Evolutionary conservation across 2,888 invertebrate species (phyloP).

Genomic region (Rosalia funebris): DNA sequence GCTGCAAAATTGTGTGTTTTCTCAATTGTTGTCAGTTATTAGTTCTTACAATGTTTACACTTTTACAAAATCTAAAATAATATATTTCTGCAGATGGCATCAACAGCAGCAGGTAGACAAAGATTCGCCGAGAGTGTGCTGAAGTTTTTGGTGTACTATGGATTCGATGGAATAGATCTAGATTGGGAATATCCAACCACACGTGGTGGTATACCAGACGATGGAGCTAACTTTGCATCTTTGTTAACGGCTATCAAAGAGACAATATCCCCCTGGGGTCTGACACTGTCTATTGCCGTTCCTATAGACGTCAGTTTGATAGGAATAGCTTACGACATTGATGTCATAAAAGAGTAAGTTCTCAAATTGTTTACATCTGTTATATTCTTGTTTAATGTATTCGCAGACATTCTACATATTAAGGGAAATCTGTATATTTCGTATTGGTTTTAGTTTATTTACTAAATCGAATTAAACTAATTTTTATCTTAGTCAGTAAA

Average conservation of each 20-base stretch:
- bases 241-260: conserved; percentile 61
- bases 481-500: no score
- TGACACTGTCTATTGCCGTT: conserved; percentile 65
- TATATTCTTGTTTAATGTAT: no score
- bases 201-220: conserved; percentile 63
- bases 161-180: conserved; percentile 76
- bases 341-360: conserved; percentile 58
- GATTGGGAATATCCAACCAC: conserved; percentile 79
- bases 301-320: conserved; percentile 59
- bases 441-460: no score
- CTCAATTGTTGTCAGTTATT: no score
- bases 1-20: no score
- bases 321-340: conserved; percentile 62
- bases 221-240: conserved; percentile 49
- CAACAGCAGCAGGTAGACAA: conserved; percentile 54
- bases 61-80: no score
- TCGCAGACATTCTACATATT: no score
- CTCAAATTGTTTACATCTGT: no score
- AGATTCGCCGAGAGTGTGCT: conserved; percentile 62
- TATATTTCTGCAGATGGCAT: conserved; percentile 63
- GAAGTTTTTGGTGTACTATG: conserved; percentile 61
- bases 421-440: no score
- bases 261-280: conserved; percentile 60
- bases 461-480: no score
- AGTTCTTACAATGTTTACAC: no score